These are phyloP conservation scores for Calliopum simillimum DNA, from an alignment of 2,888 invertebrate genomes.

Conservation along the genomic window DNA sequence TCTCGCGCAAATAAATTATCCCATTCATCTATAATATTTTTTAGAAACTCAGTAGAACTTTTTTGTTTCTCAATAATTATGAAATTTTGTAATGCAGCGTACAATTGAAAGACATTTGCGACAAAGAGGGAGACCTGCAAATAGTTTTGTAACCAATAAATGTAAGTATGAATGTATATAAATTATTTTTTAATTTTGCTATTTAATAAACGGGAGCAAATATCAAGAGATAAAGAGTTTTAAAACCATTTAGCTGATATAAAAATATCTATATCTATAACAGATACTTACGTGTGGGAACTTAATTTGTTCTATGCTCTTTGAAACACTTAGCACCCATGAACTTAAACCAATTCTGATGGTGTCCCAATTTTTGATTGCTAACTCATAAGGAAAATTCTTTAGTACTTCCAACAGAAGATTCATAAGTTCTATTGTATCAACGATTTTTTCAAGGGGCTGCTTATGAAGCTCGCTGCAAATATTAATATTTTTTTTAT, in stretches of 20 bases:
- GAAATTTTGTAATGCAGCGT: constrained; percentile 67
- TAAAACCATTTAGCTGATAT: too few species aligned
- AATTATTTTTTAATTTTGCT: constrained; percentile 14
- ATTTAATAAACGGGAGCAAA: too few species aligned
- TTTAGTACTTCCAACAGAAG: constrained; percentile 58
- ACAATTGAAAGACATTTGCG: constrained; percentile 70
- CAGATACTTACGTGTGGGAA: constrained; percentile 69
- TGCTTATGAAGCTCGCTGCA: constrained; percentile 56
- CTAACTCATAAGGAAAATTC: constrained; percentile 59
- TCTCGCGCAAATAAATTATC: constrained; percentile 79
- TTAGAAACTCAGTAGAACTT: constrained; percentile 61
- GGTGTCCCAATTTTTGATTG: constrained; percentile 78
- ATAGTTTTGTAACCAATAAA: constrained; percentile 23
- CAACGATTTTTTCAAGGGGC: constrained; percentile 51
- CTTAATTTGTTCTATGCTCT: constrained; percentile 64
- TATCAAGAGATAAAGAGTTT: too few species aligned
- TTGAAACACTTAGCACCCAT: constrained; percentile 72
- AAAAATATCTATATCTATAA: too few species aligned
- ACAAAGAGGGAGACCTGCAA: constrained; percentile 69
- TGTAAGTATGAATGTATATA: constrained; percentile 24
- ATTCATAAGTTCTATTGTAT: constrained; percentile 61
- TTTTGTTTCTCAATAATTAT: constrained; percentile 63
- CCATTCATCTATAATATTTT: constrained; percentile 75
- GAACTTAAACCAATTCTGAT: constrained; percentile 77
- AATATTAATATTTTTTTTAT: constrained; percentile 2